Evolutionary conservation across 2,113 vertebrate genomes (phyloP), one percentile per base, ranked within the genome.

Genomic region (Microtus montanus): DNA sequence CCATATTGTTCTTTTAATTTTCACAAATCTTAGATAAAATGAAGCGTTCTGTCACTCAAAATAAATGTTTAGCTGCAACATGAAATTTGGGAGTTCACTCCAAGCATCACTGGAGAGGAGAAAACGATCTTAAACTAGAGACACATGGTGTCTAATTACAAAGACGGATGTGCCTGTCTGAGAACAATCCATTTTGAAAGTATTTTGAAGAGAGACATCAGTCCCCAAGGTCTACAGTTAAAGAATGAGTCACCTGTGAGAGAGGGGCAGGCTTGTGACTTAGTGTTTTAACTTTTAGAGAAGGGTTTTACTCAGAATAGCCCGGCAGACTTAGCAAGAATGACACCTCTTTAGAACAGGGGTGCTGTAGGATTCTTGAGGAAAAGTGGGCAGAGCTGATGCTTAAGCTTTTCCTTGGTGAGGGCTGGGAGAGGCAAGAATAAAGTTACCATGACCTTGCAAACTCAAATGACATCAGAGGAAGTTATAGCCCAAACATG

Each of bases 181-280:
- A 89, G 49, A 92, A 94, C 90, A 83, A 80, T 63, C 66, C 11
- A 49, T 38, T 95, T 89, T 91, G 68, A 95, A 91, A 89, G 88
- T 52, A 90, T 70, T 96, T 93, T 70, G 20, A 83, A 71, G 79
- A 95, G 90, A 89, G 5, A 11, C 6, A 30, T 71, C 82, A 83
- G 30, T 13, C 68, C 70, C 70, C 33, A 22, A 75, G 74, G 89
- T 91, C 86, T 94, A 58, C 15, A 93, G 68, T 66, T 96, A 64
- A 84, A 93, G 78, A 96, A 47, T 89, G 89, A 96, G 75, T 93
- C 96, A 96, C n/a, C 89, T 92, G 22, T 90, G n/a, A 89, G 94
- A 89, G 64, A 88, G 70, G 41, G 52, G 91, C 77, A 87, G 71
- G 28, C 33, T 68, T 88, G 78, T 93, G 92, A 94, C 84, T 94